Evolutionary conservation across 2,888 invertebrate genomes (phyloP), one percentile per base, ranked within the genome.

Genomic region (Allacma fusca): DNA sequence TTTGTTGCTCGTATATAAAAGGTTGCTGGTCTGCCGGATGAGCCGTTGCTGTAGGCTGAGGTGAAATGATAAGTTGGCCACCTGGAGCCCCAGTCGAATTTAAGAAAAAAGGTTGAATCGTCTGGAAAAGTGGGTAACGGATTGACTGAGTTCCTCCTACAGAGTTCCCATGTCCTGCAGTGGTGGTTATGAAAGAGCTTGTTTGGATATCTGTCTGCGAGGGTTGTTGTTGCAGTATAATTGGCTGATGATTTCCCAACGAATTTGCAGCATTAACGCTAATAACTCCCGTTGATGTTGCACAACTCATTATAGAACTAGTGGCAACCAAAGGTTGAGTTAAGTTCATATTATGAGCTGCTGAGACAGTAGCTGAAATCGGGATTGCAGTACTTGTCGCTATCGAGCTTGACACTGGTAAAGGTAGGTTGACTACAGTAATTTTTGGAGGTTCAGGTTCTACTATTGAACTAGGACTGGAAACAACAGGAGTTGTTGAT

Each of bases 71-170:
- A 29, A 84, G 40, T 67, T 81, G 82, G 24, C 80, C 80, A 50
- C 83, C 81, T 59, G 77, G 75, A 34, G 26, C 75, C 68, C 81
- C 81, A 43, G 79, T 77, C 62, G 82, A 79, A 75, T 84, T 84
- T 13, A 83, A 70, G 70, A 83, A 83, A 40, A 84, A 78, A 29
- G 84, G 82, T 44, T 82, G 84, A 26, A 84, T 81, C 40, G 84
- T 84, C 71, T 84, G 84, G 44, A 84, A 81, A 64, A 84, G 76
- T 29, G 84, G 84, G 64, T 83, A 83, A 21, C 83, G 78, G 16
- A 80, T 64, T 43, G 71, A 68, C 21, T 76, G 76, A 26, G 50
- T 57, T 57, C 68, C 71, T 19, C 62, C 68, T 21, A 24, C 21
- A 4, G 43, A n/a, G 29, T 57, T 57, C 5, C 65, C 67, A 62